phyloP scores from a whole-genome alignment of 1,140 invertebrate species.

The Cylas formicarius region DNA sequence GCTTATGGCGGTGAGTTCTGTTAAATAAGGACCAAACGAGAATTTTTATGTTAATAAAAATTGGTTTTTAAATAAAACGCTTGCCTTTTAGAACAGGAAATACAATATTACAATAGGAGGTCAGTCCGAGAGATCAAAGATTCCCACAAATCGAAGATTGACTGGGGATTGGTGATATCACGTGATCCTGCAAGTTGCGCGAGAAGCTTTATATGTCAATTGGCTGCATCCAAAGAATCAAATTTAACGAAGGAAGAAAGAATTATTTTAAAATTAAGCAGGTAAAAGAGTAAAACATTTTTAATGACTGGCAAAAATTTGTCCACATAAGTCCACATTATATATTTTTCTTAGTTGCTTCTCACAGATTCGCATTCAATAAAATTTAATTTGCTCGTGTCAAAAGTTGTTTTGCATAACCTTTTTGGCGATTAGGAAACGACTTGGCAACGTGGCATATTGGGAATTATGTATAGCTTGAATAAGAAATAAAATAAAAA shows the following conservation, averaged over 20 bases:
- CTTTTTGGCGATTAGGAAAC: too few species aligned
- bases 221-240: slow-evolving; percentile 24
- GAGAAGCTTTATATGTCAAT: slow-evolving; percentile 35
- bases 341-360: too few species aligned
- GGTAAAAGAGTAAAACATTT: slow-evolving; percentile 20
- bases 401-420: too few species aligned
- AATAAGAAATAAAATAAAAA: too few species aligned
- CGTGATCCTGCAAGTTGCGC: slow-evolving; percentile 34
- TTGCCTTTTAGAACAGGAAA: not conserved
- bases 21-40: too few species aligned
- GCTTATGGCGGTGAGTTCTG: too few species aligned
- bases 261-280: slow-evolving; percentile 29
- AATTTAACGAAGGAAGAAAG: slow-evolving; percentile 28
- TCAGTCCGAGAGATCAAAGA: slow-evolving; percentile 1
- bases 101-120: too few species aligned
- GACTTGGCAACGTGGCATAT: too few species aligned
- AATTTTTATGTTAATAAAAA: not conserved
- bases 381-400: too few species aligned
- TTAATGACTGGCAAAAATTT: not conserved
- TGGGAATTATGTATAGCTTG: too few species aligned
- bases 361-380: too few species aligned
- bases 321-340: not conserved
- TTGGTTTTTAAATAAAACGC: slow-evolving; percentile 1
- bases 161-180: slow-evolving; percentile 32
- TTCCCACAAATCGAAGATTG: slow-evolving; percentile 13